Evolutionary conservation across 2,888 invertebrate species (phyloP), one percentile per base, ranked within the genome.

Genomic region (Linyphia triangularis): DNA sequence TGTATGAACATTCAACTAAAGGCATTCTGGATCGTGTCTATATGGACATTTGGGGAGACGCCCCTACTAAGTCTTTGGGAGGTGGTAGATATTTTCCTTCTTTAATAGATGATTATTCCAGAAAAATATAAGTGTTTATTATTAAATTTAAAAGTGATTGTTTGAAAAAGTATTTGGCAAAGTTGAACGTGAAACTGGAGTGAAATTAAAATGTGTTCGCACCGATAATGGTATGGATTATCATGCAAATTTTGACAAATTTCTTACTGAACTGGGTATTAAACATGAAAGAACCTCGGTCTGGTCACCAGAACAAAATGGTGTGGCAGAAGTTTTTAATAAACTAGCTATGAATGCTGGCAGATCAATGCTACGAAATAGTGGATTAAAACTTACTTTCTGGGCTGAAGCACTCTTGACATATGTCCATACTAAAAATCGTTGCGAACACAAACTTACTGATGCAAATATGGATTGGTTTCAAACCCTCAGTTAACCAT

Each of bases 281-380:
- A 37, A 28, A 26, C 24, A 24, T 0, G 43, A 72, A 72, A 1
- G 43, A n/a, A 43, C 24, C 43, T 72, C 43, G 3, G 5, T 43
- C 16, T 72, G 43, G 13, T 24, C 72, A 16, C 43, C 72, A 10
- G 51, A 72, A 72, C 4, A 37, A 22, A 72, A 72, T 26, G 43
- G 51, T 16, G 16, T 26, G 13, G 51, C n/a, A 16, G 28, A 72
- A 26, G 24, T 16, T 0, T 72, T 51, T 43, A 43, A 51, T 43
- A 2, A 24, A 3, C 24, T 9, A 22, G 43, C 43, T 26, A 19
- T 43, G 3, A n/a, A 67, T 24, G 24, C 24, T 7, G 26, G 24
- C 16, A 0, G 51, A 43, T 10, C 51, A 10, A 37, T 51, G 26
- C 26, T 3, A 4, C 72, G 43, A 10, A 51, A 51, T 16, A 72